phyloP scores from a whole-genome alignment of 1,140 invertebrate species.

The Wasmannia auropunctata region DNA sequence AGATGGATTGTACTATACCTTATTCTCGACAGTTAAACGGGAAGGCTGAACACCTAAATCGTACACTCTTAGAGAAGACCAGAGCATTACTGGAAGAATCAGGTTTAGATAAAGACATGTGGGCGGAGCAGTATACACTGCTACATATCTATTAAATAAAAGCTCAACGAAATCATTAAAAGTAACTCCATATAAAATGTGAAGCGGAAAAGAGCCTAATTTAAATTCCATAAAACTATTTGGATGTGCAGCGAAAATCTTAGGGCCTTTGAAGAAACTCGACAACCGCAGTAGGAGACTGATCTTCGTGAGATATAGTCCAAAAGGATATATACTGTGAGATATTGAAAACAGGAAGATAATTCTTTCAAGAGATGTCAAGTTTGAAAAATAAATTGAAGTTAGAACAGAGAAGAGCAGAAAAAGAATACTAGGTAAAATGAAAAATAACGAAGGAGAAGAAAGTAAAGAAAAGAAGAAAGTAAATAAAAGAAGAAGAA shows the following conservation, averaged over 20 bases:
- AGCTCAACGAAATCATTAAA: background rate
- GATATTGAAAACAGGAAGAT: background rate
- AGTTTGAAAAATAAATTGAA: background rate
- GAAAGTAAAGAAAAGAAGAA: background rate
- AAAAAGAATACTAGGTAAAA: background rate
- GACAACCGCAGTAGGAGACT: background rate
- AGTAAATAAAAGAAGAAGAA: background rate
- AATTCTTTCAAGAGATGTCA: background rate
- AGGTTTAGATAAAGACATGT: conserved; percentile 70
- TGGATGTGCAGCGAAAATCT: background rate
- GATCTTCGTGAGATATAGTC: conserved; percentile 1
- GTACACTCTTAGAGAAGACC: conserved; percentile 71
- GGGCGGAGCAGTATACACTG: conserved; percentile 76
- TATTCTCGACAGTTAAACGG: conserved; percentile 75
- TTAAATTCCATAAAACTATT: background rate
- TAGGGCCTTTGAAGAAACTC: background rate
- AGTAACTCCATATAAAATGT: background rate
- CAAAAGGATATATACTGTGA: background rate
- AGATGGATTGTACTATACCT: background rate
- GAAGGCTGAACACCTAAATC: conserved; percentile 76
- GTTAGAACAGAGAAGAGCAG: background rate
- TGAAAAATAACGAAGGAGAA: background rate
- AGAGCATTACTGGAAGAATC: conserved; percentile 75
- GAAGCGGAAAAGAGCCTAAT: background rate
- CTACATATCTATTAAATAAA: conserved; percentile 2